A percentile compares a stretch with the other conserved stretches of the same genome.
These are phyloP conservation scores for Passer domesticus DNA, from an alignment of 2,113 vertebrate species.

Conservation along the genomic window DNA sequence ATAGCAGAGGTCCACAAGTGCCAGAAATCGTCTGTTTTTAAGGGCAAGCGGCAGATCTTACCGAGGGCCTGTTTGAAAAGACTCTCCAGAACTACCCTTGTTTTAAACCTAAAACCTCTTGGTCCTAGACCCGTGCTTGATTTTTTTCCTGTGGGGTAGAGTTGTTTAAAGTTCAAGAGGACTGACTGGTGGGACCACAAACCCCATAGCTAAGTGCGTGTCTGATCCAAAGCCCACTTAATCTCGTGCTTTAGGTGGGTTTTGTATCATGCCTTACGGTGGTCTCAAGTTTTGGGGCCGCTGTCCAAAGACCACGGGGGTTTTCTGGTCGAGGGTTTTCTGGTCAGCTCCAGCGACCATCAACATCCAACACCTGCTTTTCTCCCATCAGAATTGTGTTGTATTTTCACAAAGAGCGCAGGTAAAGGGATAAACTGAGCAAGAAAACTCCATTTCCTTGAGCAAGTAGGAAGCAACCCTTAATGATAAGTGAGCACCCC, in stretches of 20 bases:
- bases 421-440: background rate
- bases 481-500: background rate
- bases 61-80: background rate
- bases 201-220: fast-evolving
- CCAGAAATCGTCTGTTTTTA: background rate
- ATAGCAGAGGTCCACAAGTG: background rate
- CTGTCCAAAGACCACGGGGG: background rate
- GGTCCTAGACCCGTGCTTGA: background rate
- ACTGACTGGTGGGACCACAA: background rate
- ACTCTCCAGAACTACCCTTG: background rate
- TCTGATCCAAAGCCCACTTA: background rate
- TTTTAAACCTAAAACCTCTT: background rate
- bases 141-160: background rate
- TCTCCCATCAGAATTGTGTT: background rate
- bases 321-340: background rate
- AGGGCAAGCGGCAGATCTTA: background rate
- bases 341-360: background rate
- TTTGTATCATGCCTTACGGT: background rate
- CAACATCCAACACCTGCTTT: background rate
- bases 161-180: background rate
- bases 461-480: background rate
- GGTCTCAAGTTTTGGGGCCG: background rate
- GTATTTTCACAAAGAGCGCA: background rate
- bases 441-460: background rate
- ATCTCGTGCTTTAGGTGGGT: background rate